Evolutionary conservation across 1,140 invertebrate genomes (phyloP).

Genomic region (Atta texana): DNA sequence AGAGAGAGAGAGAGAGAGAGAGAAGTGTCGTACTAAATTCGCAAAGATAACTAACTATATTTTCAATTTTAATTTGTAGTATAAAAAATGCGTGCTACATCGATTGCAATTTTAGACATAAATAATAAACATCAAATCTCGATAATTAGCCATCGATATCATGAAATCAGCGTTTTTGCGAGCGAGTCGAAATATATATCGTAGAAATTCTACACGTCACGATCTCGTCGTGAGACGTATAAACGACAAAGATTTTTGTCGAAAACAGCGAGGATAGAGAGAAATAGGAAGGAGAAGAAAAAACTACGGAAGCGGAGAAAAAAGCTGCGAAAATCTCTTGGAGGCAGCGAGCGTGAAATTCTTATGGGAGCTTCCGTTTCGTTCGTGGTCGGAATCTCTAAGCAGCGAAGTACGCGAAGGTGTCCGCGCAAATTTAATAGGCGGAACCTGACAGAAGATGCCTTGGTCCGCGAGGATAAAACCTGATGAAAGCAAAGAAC

Average conservation of each 20-base stretch:
- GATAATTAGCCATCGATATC: background rate
- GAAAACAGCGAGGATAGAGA: background rate
- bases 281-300: background rate
- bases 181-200: background rate
- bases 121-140: background rate
- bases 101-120: constrained; percentile 14
- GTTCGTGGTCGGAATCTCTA: constrained; percentile 55
- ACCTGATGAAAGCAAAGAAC: constrained; percentile 14
- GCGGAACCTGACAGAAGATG: constrained; percentile 46
- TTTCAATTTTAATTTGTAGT: too few relatives aligned
- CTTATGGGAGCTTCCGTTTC: constrained; percentile 52
- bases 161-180: background rate
- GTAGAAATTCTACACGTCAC: background rate
- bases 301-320: background rate
- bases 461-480: constrained; percentile 2
- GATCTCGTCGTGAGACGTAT: background rate
- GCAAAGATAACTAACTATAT: too few relatives aligned
- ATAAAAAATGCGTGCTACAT: background rate
- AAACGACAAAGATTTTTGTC: constrained; percentile 48
- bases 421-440: constrained; percentile 65
- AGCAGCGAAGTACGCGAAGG: constrained; percentile 32
- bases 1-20: too few relatives aligned
- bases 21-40: too few relatives aligned
- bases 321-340: constrained; percentile 51
- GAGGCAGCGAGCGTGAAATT: constrained; percentile 51